Evolutionary conservation across 92 coral and sea anemone species (phyloP), one percentile per base, ranked within the genome.

Genomic region (Anthopleura xanthogrammica): DNA sequence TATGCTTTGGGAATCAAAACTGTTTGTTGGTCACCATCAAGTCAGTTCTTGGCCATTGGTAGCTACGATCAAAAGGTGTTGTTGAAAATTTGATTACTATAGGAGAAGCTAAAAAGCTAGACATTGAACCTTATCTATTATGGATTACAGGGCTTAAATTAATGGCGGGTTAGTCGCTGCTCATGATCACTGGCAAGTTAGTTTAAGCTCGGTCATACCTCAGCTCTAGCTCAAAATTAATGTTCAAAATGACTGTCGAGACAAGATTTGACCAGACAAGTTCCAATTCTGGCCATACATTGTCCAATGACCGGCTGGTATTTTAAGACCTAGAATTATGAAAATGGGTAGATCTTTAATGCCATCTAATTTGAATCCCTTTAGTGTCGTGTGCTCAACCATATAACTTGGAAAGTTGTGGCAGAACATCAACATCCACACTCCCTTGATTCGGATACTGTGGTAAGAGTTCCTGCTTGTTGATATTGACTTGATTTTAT

Each of bases 11-110:
- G 99, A 8, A 91, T 96, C 71, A 96, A 96, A 73, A 89, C 92
- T 71, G 98, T 92, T 10, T 83, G 89, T 17, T 96, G 99, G 99
- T 96, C 99, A 41, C 97, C 97, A 1, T 94, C 98, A 54, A 92
- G 99, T 83, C 99, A 96, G 86, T 96, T 96, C 79, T 75, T 96
- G 83, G 99, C 99, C 36, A 92, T 96, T 78, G 99, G 99, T 43
- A 96, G 99, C 80, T 96, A 68, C 84, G 99, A 96, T 55, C 91
- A 96, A 83, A 96, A 92, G 95, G 99, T 94, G 16, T 8, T 54
- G 7, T 5, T 5, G 7, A 50, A 5, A 50, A 54, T 54, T 54
- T 54, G 58, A 2, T 54, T 11, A 29, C 36, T 29, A 29, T 29
- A 54, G 14, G 16, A 54, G 58, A 54, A 54, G 58, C 58, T 54